Evolutionary conservation across 1,140 invertebrate species (phyloP).

Genomic region (Lethocerus indicus): DNA sequence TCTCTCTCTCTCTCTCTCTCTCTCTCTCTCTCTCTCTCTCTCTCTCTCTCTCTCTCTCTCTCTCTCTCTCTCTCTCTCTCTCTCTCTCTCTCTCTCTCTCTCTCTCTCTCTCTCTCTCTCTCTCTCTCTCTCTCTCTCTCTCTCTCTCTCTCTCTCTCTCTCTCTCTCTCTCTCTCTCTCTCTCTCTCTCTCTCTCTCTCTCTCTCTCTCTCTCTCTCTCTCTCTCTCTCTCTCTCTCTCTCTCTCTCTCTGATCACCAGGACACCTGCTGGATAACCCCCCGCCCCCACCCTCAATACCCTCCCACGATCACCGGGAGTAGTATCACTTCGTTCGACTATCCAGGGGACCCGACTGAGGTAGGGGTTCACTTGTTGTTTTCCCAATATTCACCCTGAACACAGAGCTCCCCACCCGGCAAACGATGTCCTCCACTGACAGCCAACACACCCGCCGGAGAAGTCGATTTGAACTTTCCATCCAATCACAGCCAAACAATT

Average conservation of each 20-base stretch:
- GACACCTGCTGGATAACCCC: not conserved
- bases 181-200: constrained; percentile 4
- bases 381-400: not conserved
- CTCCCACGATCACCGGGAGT: not conserved
- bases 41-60: not conserved
- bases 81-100: constrained; percentile 4
- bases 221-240: constrained; percentile 1
- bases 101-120: constrained; percentile 4
- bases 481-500: too few species aligned
- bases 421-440: too few species aligned
- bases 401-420: too few species aligned
- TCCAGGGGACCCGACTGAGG: not conserved
- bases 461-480: too few species aligned
- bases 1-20: constrained; percentile 4
- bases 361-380: not conserved
- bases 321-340: not conserved
- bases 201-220: constrained; percentile 1
- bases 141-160: constrained; percentile 4
- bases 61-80: constrained; percentile 6
- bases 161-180: constrained; percentile 4
- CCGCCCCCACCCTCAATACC: not conserved
- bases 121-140: constrained; percentile 4
- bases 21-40: constrained; percentile 1
- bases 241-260: not conserved
- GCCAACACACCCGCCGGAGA: too few species aligned